Evolutionary conservation across 2,797 vertebrate genomes (phyloP), one percentile per base, ranked within the genome.

Genomic region (Centropyge bicolor): DNA sequence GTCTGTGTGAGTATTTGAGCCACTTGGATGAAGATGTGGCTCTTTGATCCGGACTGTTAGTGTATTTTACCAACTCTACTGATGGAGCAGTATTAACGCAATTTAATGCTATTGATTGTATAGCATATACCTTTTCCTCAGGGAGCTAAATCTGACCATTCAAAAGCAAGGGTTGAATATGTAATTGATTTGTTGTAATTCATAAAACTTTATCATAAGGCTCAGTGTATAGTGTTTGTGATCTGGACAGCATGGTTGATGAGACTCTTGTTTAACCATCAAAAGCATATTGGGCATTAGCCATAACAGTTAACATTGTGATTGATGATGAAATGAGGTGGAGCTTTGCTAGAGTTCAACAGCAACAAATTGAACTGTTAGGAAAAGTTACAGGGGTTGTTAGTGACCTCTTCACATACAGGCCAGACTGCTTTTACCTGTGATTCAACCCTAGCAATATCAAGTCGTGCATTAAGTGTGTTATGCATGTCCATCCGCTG

Each of bases 401-500:
- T 55, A 70, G 20, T 43, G 51, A 43, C 76, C 36, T 67, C 73
- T 70, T 83, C 38, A 67, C 72, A 54, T 55, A 56, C 55, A 66
- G 72, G n/a, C 65, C 89, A 94, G 66, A 74, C 56, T 59, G 51
- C 80, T 81, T 85, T 87, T 68, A 95, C 94, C 94, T 94, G 93
- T 93, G 94, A 94, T 96, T 95, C 94, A 95, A 95, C 95, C 95
- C 95, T 91, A 94, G 94, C 96, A 94, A 93, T 91, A 96, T 96
- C 91, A 95, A 86, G 45, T 65, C 76, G 72, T 16, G 71, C 78
- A 77, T 88, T 94, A 95, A 96, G 95, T 96, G 95, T 96, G 96
- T 96, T 96, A 96, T 97, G 97, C 97, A 97, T 98, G 97, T 86
- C 76, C 85, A 78, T 95, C 90, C 89, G 93, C 86, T 95, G 96